These are phyloP conservation scores for Rhynchotus rufescens DNA, from an alignment of 2,797 vertebrate genomes.

Conservation along the genomic window DNA sequence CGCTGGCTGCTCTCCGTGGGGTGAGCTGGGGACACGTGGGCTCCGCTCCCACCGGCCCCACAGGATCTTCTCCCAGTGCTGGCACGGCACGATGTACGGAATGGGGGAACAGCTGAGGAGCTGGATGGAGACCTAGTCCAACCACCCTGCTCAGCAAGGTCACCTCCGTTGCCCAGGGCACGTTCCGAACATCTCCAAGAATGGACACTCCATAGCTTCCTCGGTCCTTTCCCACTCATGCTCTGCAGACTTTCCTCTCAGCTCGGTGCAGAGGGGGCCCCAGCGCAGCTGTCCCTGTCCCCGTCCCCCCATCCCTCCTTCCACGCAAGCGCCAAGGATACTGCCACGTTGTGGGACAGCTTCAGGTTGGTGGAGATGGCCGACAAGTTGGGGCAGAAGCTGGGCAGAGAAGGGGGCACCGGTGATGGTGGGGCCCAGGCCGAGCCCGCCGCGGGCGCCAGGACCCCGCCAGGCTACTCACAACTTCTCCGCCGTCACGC, in stretches of 20 bases:
- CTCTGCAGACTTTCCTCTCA: fast-evolving
- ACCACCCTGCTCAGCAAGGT: not conserved
- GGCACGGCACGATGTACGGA: fast-evolving
- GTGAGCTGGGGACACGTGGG: not conserved
- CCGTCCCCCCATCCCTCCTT: no score
- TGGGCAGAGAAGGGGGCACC: slow-evolving; percentile 51
- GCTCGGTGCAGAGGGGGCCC: fast-evolving
- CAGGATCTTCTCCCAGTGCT: not conserved
- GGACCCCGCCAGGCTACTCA: slow-evolving; percentile 78
- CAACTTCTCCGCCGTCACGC: slow-evolving; percentile 92
- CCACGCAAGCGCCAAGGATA: slow-evolving; percentile 85
- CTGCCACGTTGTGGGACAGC: slow-evolving; percentile 95
- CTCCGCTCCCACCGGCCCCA: fast-evolving
- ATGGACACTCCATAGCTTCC: not conserved
- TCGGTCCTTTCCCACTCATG: fast-evolving
- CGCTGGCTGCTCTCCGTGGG: fast-evolving
- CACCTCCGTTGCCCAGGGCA: not conserved
- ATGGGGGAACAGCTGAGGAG: no score
- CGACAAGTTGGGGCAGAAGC: slow-evolving; percentile 96
- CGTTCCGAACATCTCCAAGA: not conserved
- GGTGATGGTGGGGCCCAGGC: not conserved
- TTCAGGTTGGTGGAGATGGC: slow-evolving; percentile 90
- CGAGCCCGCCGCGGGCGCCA: not conserved
- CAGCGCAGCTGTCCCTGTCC: not conserved
- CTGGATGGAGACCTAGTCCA: not conserved